phyloP scores from a whole-genome alignment of 2,888 invertebrate genomes.

The Protonemura montana region DNA sequence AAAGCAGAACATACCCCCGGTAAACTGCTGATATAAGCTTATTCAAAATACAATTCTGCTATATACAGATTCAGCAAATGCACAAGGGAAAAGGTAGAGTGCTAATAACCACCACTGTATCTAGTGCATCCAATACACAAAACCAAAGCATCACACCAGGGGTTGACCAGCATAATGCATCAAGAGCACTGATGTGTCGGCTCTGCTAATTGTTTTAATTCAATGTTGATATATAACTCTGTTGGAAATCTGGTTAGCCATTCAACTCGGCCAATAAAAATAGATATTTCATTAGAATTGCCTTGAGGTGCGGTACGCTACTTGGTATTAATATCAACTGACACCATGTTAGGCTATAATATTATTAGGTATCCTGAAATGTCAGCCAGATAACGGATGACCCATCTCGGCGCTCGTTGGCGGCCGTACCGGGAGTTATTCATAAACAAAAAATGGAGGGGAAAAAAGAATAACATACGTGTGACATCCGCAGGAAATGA shows the following conservation, averaged over 20 bases:
- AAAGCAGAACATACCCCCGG: constrained; percentile 37
- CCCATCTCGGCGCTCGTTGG: background rate
- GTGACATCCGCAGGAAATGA: constrained; percentile 31
- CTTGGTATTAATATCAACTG: background rate
- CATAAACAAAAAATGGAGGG: constrained; percentile 32
- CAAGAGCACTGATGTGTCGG: background rate
- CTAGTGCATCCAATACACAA: background rate
- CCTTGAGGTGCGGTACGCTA: background rate
- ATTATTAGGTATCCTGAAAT: constrained; percentile 15
- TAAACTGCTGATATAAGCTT: constrained; percentile 41
- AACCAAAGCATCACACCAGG: background rate
- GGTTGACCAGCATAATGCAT: background rate
- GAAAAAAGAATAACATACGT: constrained; percentile 19
- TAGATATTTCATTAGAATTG: background rate
- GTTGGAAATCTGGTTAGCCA: background rate
- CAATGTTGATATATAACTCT: background rate
- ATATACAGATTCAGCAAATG: constrained; percentile 40
- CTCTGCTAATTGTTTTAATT: background rate
- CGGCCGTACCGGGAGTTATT: constrained; percentile 24
- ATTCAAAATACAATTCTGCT: constrained; percentile 32
- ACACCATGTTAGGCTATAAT: background rate
- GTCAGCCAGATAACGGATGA: constrained; percentile 35
- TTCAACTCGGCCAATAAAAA: background rate
- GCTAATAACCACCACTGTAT: background rate
- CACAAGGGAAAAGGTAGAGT: constrained; percentile 33